Evolutionary conservation across 2,888 invertebrate genomes (phyloP), one percentile per base, ranked within the genome.

Genomic region (Hyalella azteca): DNA sequence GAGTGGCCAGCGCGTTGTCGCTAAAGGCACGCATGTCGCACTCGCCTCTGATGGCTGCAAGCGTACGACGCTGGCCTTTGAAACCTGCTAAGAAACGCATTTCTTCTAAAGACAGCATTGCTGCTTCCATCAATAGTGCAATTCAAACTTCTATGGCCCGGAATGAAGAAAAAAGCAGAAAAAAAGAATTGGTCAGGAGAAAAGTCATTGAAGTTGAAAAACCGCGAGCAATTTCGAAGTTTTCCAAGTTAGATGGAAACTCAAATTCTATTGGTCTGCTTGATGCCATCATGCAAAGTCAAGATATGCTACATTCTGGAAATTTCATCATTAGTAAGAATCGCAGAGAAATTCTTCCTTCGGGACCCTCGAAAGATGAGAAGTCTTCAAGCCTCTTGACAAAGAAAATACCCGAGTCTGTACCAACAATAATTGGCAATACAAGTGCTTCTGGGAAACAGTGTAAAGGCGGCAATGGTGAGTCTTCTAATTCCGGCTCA

Each of bases 1-100:
- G 13, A 29, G 66, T 36, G 13, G 66, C 36, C 66, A 66, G 66
- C 19, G 66, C 36, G n/a, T 4, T 66, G 39, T 66, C 66, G 13
- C 66, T 66, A 9, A 66, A 66, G 66, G 66, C 66, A 13, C 66
- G 66, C 66, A 66, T 66, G 66, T 66, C 66, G 1, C 66, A 66
- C 66, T 66, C 66, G 9, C 66, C 66, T 13, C 11, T 66, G 39
- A 9, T 45, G 45, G 66, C 36, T 36, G 36, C 39, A n/a, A 32
- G 29, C 19, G 36, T 66, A 1, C 32, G 66, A 19, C 66, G 2
- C 5, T 11, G 11, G 66, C 66, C 66, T 15, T 36, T 66, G 3
- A 66, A n/a, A 36, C 66, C 11, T 1, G 32, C n/a, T 36, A 66
- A 66, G 36, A 66, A 66, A 36, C 66, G 29, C 66, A 2, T 66